A percentile compares a stretch with the other conserved stretches of the same genome.
Evolutionary conservation across 2,888 invertebrate genomes (phyloP).

Genomic region (Xestia c-nigrum): DNA sequence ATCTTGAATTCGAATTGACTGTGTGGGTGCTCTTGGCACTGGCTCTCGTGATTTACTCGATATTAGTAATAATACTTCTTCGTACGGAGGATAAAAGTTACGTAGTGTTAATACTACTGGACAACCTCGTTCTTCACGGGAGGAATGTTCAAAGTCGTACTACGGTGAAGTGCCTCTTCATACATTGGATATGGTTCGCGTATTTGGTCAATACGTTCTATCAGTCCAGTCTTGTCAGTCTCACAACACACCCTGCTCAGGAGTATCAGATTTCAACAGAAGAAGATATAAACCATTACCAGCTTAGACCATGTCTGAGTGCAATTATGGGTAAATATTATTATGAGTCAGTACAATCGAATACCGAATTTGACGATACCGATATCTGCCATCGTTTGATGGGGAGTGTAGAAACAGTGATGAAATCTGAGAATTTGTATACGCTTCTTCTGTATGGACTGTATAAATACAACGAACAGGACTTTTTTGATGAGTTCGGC

Average conservation of each 20-base stretch:
- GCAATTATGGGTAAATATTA: constrained; percentile 59
- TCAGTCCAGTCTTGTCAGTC: constrained; percentile 69
- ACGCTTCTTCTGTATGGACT: constrained; percentile 69
- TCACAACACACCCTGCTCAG: constrained; percentile 63
- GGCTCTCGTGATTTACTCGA: constrained; percentile 42
- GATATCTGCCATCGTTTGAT: constrained; percentile 57
- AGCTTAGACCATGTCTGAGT: constrained; percentile 56
- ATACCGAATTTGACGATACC: neutral
- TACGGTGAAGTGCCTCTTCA: constrained; percentile 61
- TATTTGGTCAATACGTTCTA: constrained; percentile 69
- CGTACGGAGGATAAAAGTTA: constrained; percentile 45
- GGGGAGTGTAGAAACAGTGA: constrained; percentile 71
- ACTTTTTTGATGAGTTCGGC: constrained; percentile 71
- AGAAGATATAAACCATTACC: constrained; percentile 43
- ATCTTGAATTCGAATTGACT: constrained; percentile 54
- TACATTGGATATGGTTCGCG: constrained; percentile 76
- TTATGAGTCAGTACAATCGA: constrained; percentile 49
- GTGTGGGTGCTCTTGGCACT: constrained; percentile 61
- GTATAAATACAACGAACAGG: constrained; percentile 69
- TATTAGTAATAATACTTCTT: constrained; percentile 43
- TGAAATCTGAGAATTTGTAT: constrained; percentile 67
- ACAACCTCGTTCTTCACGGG: constrained; percentile 47
- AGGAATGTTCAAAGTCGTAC: constrained; percentile 35
- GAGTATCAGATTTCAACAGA: constrained; percentile 62
- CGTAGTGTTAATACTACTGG: constrained; percentile 45